Evolutionary conservation across 2,797 vertebrate genomes (phyloP).

Genomic region (Fringilla coelebs): DNA sequence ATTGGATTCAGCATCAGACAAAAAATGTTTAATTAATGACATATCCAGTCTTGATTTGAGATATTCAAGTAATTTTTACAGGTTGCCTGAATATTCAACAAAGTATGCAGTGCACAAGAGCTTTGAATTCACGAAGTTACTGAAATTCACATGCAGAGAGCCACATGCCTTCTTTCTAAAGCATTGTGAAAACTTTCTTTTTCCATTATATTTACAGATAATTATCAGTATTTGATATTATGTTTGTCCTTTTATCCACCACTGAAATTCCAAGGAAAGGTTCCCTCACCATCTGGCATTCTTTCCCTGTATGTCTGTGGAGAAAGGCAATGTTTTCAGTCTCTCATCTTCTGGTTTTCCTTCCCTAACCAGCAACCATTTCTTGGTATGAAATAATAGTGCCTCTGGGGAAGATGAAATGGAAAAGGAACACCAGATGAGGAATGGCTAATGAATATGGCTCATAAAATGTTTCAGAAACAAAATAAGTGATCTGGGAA

Average conservation of each 20-base stretch:
- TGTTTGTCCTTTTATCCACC: not conserved
- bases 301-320: not conserved
- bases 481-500: not conserved
- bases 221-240: not conserved
- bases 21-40: constrained; percentile 37
- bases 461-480: not conserved
- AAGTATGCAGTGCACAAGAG: not conserved
- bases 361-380: not conserved
- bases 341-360: not conserved
- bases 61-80: not conserved
- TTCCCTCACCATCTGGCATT: not conserved
- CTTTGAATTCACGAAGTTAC: not conserved
- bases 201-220: not conserved
- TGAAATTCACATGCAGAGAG: not conserved
- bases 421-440: not conserved
- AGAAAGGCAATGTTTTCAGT: not conserved
- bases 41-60: not conserved
- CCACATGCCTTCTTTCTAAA: not conserved
- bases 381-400: not conserved
- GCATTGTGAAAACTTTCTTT: not conserved
- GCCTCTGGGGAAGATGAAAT: not conserved
- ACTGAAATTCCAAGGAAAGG: not conserved
- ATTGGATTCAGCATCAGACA: not conserved
- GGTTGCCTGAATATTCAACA: not conserved
- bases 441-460: not conserved